Evolutionary conservation across 2,888 invertebrate genomes (phyloP), one percentile per base, ranked within the genome.

Genomic region (Hylaea fasciaria): DNA sequence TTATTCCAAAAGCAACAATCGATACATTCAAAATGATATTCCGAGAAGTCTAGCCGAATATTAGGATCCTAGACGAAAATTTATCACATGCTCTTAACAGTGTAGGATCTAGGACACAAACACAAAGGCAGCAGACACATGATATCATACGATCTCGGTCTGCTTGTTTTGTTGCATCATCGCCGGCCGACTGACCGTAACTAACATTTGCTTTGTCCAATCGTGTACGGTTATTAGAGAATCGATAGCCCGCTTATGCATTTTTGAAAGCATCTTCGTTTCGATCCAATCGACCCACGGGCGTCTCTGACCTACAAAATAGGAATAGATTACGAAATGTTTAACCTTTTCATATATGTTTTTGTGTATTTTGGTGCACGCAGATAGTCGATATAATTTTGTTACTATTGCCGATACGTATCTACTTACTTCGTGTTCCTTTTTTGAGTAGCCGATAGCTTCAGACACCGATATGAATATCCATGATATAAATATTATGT

Each of bases 141-240:
- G 75, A 74, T 77, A 75, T 77, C 74, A 76, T 72, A 59, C 55
- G 70, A 72, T 74, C 70, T 72, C 67, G 45, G 70, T 44, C 57
- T 68, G 72, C 75, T 73, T 75, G 64, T 67, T 70, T 63, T 66
- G 72, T 80, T 76, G 75, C 75, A 73, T 80, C 75, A 80, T 71
- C 68, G 56, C 28, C 16, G 51, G 54, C 58, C 16, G 51, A 53
- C 58, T 67, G 66, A 41, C 66, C 62, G 67, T 63, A 57, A 52
- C 60, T 51, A 47, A 37, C 51, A 60, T 45, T 63, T 65, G 50
- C 48, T 17, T 48, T 57, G 58, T 57, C 53, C 56, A 59, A 50
- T 59, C 37, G 32, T 32, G 9, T 32, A 32, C 32, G 9, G 32
- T 10, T 32, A 32, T 22, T 32, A 32, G 9, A 48, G 13, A 50